phyloP scores from a whole-genome alignment of 2,113 vertebrate species.

The Peromyscus californicus region DNA sequence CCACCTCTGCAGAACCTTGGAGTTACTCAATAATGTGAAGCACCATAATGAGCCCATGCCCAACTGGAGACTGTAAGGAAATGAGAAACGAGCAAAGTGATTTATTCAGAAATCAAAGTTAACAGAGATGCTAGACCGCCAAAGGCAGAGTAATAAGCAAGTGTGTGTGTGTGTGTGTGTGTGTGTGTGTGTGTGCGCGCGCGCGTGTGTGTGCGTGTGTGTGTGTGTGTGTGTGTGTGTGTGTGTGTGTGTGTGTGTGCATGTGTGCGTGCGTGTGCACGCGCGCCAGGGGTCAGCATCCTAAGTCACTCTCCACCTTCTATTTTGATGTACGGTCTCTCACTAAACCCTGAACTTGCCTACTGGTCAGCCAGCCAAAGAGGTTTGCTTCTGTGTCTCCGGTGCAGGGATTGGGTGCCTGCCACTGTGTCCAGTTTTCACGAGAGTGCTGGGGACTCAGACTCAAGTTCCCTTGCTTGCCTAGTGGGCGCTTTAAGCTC shows the following conservation, averaged over 20 bases:
- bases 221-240: background rate
- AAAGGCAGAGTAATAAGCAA: background rate
- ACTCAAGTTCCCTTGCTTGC: background rate
- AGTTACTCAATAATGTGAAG: fast-evolving
- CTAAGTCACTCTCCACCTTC: background rate
- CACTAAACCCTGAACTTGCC: background rate
- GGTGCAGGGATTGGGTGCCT: background rate
- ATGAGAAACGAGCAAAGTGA: background rate
- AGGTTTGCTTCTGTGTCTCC: background rate
- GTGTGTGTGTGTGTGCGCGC: background rate
- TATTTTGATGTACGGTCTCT: background rate
- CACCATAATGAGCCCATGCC: fast-evolving
- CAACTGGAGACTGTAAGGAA: background rate
- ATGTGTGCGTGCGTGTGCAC: background rate
- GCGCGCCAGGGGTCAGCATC: background rate
- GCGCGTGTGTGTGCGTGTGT: background rate
- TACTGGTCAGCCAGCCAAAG: background rate
- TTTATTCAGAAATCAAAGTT: background rate
- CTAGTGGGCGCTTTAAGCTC: background rate
- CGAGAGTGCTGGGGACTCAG: background rate
- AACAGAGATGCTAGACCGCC: fast-evolving
- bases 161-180: background rate
- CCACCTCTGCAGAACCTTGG: background rate
- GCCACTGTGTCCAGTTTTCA: background rate
- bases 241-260: background rate